Evolutionary conservation across 2,113 vertebrate genomes (phyloP).

Genomic region (Dipodomys stephensi): DNA sequence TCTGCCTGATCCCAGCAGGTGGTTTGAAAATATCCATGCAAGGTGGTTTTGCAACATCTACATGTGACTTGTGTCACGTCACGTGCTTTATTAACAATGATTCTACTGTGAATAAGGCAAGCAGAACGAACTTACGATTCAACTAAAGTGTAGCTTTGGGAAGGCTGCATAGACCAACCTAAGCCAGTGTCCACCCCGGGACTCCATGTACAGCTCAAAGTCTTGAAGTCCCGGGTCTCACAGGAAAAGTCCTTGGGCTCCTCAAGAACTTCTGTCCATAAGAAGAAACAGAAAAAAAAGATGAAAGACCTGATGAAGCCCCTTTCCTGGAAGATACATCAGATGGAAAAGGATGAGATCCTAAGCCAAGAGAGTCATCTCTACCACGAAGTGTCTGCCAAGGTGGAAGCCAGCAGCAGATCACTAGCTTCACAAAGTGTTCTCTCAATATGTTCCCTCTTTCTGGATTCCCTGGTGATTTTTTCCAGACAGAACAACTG

Average conservation of each 20-base stretch:
- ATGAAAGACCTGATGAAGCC: background rate
- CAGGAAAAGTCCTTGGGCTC: conserved; percentile 85
- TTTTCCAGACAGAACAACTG: too few relatives aligned
- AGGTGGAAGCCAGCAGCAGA: fast-evolving
- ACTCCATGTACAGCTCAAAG: conserved; percentile 85
- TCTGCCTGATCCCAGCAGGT: background rate
- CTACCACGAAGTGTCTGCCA: background rate
- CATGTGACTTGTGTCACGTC: background rate
- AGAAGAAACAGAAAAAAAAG: conserved; percentile 11
- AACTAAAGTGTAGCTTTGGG: conserved; percentile 74
- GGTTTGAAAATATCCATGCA: background rate
- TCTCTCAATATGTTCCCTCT: fast-evolving
- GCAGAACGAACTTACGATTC: conserved; percentile 79
- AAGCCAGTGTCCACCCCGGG: conserved; percentile 68
- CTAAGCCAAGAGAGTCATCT: background rate
- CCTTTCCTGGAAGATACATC: background rate
- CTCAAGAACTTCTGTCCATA: conserved; percentile 82
- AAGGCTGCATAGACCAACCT: fast-evolving
- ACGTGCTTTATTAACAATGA: background rate
- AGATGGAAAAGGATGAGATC: background rate
- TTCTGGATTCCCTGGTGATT: background rate
- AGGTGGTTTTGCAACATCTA: background rate
- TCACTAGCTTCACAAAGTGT: background rate
- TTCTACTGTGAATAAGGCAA: background rate
- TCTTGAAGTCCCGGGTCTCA: conserved; percentile 84